Conservation (phyloP, 2,888 invertebrate species). For the Halictus ligatus region DNA sequence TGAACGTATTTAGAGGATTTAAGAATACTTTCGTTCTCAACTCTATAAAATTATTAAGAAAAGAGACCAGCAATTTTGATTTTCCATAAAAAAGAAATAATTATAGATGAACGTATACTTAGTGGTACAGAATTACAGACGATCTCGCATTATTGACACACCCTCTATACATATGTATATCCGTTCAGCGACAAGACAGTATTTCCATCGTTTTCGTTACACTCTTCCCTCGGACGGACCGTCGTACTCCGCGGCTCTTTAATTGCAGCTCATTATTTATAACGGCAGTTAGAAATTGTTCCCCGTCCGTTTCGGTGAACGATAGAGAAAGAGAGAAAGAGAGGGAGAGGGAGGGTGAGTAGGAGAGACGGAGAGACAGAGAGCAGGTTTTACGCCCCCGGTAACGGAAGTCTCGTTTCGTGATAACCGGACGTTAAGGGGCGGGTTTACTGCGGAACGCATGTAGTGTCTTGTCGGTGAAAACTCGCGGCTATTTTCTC, state of each 20-base stretch:
- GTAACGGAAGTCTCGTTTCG: constrained; percentile 46
- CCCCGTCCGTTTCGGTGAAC: constrained; percentile 36
- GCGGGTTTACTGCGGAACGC: constrained; percentile 34
- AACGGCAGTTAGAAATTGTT: constrained; percentile 68
- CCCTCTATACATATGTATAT: constrained; percentile 30
- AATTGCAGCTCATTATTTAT: constrained; percentile 79
- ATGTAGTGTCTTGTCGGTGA: constrained; percentile 40
- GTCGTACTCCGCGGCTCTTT: constrained; percentile 58
- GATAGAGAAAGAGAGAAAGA: neutral
- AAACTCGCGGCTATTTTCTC: constrained; percentile 51
- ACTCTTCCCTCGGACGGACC: neutral
- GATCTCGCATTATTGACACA: neutral
- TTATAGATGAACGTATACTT: neutral
- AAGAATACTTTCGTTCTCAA: too few species aligned
- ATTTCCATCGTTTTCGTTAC: constrained; percentile 59
- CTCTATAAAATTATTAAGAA: too few species aligned
- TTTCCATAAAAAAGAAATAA: too few species aligned
- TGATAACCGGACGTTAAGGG: constrained; percentile 61
- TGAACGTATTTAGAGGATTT: too few species aligned
- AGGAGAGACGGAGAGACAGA: neutral
- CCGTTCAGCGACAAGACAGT: constrained; percentile 67
- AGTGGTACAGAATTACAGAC: neutral
- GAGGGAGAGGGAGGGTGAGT: neutral
- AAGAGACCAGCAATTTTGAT: too few species aligned
- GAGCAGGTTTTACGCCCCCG: constrained; percentile 25